These are phyloP conservation scores for Spodoptera litura DNA, from an alignment of 1,140 invertebrate species.

Conservation along the genomic window DNA sequence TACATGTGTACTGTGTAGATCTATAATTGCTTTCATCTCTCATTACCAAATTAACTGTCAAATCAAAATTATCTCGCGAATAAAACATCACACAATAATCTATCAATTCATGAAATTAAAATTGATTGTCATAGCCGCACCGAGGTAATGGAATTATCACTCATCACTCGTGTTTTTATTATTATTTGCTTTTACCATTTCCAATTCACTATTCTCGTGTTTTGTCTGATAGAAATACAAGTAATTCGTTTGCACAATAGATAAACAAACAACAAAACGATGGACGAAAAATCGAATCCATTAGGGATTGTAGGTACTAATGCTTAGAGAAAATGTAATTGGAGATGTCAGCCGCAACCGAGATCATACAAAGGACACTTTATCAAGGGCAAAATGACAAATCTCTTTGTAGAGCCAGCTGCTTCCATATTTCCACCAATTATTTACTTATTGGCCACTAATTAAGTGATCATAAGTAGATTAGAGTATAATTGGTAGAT, in stretches of 20 bases:
- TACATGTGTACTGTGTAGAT: too few relatives aligned
- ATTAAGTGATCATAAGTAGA: too few relatives aligned
- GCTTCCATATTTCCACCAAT: too few relatives aligned
- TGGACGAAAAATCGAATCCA: constrained; percentile 54
- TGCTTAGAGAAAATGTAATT: constrained; percentile 54
- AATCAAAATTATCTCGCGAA: constrained; percentile 2
- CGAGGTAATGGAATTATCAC: constrained; percentile 25
- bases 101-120: constrained; percentile 11
- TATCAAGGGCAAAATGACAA: constrained; percentile 44
- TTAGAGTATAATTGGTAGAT: too few relatives aligned
- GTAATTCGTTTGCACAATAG: constrained; percentile 43
- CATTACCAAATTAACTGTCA: background rate
- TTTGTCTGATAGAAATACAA: constrained; percentile 26
- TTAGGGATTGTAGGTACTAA: constrained; percentile 50
- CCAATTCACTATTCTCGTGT: constrained; percentile 1
- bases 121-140: constrained; percentile 17
- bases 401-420: too few relatives aligned
- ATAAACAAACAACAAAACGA: constrained; percentile 29
- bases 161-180: background rate
- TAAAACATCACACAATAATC: constrained; percentile 10
- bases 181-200: constrained; percentile 34
- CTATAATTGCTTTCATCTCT: background rate
- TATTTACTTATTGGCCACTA: too few relatives aligned
- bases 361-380: constrained; percentile 43
- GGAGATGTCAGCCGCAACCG: constrained; percentile 38